phyloP scores from a whole-genome alignment of 2,797 vertebrate genomes.

The Peromyscus eremicus region DNA sequence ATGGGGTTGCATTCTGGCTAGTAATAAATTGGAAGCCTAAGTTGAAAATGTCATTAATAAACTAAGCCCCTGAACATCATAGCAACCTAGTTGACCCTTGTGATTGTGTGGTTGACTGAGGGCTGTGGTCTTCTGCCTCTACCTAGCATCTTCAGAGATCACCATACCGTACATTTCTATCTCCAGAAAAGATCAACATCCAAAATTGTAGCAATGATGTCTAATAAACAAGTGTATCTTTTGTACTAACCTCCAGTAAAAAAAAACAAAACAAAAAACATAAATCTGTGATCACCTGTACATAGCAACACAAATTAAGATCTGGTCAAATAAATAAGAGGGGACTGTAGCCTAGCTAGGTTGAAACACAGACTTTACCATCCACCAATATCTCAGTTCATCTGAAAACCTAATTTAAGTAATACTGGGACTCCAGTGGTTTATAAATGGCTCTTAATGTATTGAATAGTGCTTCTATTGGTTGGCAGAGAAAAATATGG shows the following conservation, averaged over 20 bases:
- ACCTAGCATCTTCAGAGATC: not conserved
- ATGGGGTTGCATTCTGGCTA: not conserved
- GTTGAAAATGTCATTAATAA: not conserved
- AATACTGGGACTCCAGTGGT: not conserved
- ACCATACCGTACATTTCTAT: not conserved
- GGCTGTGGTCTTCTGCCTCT: not conserved
- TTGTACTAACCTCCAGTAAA: not conserved
- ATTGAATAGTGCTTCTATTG: not conserved
- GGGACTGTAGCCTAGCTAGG: not conserved
- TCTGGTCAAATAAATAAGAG: slow-evolving; percentile 14
- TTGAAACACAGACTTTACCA: not conserved
- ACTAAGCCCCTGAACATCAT: not conserved
- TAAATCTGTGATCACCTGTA: not conserved
- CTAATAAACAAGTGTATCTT: not conserved
- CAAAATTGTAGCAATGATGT: not conserved
- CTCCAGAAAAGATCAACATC: not conserved
- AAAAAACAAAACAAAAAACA: not conserved
- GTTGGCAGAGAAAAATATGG: not conserved
- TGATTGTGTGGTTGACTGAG: not conserved
- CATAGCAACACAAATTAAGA: not conserved
- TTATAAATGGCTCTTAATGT: not conserved
- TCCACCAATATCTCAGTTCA: not conserved
- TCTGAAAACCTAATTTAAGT: not conserved
- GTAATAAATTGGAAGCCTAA: not conserved
- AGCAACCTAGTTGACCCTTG: not conserved